phyloP scores from a whole-genome alignment of 2,113 vertebrate genomes.

The Shinisaurus crocodilurus region DNA sequence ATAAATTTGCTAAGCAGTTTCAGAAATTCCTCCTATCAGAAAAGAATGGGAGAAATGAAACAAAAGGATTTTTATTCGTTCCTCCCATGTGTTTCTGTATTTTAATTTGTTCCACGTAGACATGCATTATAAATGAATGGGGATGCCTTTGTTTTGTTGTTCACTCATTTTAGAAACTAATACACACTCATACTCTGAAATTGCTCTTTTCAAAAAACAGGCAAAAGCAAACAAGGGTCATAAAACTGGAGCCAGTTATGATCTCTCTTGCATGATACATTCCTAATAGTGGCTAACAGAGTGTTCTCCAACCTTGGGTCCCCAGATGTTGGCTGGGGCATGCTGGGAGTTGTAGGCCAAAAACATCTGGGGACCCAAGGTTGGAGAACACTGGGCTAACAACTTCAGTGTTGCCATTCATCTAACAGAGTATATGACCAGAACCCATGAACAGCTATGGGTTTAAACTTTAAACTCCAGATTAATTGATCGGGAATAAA shows the following conservation, averaged over 20 bases:
- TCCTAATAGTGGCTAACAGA: no score
- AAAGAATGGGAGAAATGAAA: not conserved
- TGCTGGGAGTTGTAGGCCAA: no score
- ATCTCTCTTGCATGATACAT: not conserved
- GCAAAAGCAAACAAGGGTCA: not conserved
- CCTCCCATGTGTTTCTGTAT: not conserved
- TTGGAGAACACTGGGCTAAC: no score
- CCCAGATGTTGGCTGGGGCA: no score
- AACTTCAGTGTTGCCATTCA: not conserved
- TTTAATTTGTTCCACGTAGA: not conserved
- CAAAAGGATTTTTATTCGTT: not conserved
- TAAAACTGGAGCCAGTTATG: not conserved
- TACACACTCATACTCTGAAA: not conserved
- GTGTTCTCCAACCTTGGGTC: no score
- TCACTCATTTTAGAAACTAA: not conserved
- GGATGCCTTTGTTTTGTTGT: not conserved
- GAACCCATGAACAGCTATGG: not conserved
- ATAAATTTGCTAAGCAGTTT: not conserved
- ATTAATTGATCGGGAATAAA: not conserved
- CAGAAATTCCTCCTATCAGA: not conserved
- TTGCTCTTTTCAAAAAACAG: not conserved
- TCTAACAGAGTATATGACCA: not conserved
- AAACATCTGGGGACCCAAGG: no score
- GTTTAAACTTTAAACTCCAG: not conserved
- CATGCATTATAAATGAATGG: not conserved